Conservation (phyloP, 2,888 invertebrate species). For the Thera obeliscata region DNA sequence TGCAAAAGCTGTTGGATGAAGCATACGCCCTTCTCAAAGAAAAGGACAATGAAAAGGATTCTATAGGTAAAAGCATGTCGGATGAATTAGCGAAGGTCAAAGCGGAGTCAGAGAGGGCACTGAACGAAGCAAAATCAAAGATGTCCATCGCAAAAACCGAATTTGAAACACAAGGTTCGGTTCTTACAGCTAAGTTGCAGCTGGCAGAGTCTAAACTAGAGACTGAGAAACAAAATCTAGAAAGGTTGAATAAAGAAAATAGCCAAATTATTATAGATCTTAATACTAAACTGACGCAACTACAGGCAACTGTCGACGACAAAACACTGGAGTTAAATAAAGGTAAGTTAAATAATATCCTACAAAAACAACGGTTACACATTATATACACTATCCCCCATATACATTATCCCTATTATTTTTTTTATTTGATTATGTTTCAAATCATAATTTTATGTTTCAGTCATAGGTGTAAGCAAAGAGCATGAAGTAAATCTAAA, state of each 20-base stretch:
- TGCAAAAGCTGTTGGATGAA: constrained; percentile 80
- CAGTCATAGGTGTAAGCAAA: constrained; percentile 75
- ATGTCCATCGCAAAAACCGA: constrained; percentile 87
- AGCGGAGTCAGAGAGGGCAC: constrained; percentile 80
- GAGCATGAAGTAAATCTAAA: constrained; percentile 79
- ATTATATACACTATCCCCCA: no score
- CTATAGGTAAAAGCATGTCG: constrained; percentile 78
- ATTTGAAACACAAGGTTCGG: constrained; percentile 85
- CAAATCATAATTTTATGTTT: constrained; percentile 41
- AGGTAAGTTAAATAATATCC: constrained; percentile 57
- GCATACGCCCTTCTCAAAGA: constrained; percentile 80
- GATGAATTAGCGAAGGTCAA: constrained; percentile 75
- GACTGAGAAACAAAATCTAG: constrained; percentile 76
- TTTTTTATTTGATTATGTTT: neutral
- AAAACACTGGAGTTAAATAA: constrained; percentile 81
- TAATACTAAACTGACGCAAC: constrained; percentile 73
- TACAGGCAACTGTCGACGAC: constrained; percentile 79
- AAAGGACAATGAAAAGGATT: constrained; percentile 81
- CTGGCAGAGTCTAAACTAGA: constrained; percentile 79
- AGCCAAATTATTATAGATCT: constrained; percentile 78
- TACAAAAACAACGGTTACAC: neutral
- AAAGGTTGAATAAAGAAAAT: constrained; percentile 77
- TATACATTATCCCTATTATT: no score
- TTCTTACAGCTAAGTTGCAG: constrained; percentile 80
- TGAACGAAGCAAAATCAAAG: constrained; percentile 85